These are phyloP conservation scores for Mayetiola destructor DNA, from an alignment of 2,888 invertebrate genomes.

Conservation along the genomic window DNA sequence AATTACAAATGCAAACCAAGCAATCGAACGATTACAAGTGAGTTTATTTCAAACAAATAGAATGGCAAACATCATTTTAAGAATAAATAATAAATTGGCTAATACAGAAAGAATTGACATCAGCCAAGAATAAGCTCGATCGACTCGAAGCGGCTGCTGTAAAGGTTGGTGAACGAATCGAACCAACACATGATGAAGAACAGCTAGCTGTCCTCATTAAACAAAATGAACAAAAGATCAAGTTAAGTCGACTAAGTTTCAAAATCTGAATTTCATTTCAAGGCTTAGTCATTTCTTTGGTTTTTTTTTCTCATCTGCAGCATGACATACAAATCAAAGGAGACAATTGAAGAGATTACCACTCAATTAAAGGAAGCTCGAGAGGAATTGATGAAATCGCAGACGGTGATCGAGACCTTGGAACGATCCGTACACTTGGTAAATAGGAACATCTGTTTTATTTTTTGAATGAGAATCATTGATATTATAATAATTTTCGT, in stretches of 20 bases:
- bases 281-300: background rate
- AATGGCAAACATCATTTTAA: too few species aligned
- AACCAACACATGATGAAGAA: conserved; percentile 31
- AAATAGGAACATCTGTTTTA: too few species aligned
- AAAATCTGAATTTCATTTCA: background rate
- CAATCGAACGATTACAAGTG: background rate
- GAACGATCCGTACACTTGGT: background rate
- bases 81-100: too few species aligned
- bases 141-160: conserved; percentile 27
- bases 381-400: too few species aligned
- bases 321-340: conserved; percentile 24
- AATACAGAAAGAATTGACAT: conserved; percentile 24
- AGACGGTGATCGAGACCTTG: too few species aligned
- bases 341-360: conserved; percentile 24
- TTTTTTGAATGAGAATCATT: too few species aligned
- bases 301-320: conserved; percentile 16
- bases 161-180: conserved; percentile 28
- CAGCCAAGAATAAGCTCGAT: conserved; percentile 24
- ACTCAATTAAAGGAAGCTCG: conserved; percentile 36
- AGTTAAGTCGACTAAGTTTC: conserved; percentile 14
- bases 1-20: background rate
- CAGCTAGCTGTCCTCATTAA: conserved; percentile 30
- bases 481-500: too few species aligned
- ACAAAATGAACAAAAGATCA: conserved; percentile 25
- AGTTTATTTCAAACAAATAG: too few species aligned